Conservation (phyloP, 2,797 vertebrate species). For the Lacerta viridis region DNA sequence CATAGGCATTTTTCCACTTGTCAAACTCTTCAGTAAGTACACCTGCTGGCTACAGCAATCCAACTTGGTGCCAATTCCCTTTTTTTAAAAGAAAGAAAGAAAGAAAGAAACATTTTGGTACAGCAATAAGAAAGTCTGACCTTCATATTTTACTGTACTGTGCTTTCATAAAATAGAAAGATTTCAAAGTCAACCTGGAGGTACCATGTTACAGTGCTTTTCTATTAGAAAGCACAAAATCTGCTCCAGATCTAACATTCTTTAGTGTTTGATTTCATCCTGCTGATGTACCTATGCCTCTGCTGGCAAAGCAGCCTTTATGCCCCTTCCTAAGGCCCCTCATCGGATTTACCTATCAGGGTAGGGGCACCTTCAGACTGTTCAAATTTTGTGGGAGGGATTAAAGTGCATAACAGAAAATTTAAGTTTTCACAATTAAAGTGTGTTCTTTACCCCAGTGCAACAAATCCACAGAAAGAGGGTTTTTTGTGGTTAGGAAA, state of each 20-base stretch:
- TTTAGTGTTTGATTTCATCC: neutral
- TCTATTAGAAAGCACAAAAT: neutral
- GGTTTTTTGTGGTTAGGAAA: too few species aligned
- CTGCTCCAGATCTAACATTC: neutral
- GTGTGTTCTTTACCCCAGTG: too few species aligned
- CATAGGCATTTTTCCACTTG: neutral
- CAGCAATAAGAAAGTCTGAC: neutral
- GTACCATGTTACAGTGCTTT: neutral
- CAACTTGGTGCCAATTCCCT: neutral
- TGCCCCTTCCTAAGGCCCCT: too few species aligned
- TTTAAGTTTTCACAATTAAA: too few species aligned
- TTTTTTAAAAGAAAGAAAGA: neutral
- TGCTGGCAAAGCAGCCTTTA: too few species aligned
- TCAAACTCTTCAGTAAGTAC: neutral
- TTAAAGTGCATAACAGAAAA: too few species aligned
- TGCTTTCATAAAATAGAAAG: slow-evolving; percentile 1
- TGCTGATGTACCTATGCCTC: too few species aligned
- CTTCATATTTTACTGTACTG: neutral
- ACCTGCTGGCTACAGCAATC: neutral
- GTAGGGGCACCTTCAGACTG: too few species aligned
- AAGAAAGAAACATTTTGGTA: neutral
- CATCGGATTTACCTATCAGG: too few species aligned
- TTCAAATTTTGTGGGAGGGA: too few species aligned
- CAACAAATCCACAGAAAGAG: too few species aligned
- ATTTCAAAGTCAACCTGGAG: neutral